Percentiles rank a stretch among this genome's conserved stretches.
Conservation (phyloP, 37 sponge, comb jelly and placozoan genomes). For the Theonella swinhoei region DNA sequence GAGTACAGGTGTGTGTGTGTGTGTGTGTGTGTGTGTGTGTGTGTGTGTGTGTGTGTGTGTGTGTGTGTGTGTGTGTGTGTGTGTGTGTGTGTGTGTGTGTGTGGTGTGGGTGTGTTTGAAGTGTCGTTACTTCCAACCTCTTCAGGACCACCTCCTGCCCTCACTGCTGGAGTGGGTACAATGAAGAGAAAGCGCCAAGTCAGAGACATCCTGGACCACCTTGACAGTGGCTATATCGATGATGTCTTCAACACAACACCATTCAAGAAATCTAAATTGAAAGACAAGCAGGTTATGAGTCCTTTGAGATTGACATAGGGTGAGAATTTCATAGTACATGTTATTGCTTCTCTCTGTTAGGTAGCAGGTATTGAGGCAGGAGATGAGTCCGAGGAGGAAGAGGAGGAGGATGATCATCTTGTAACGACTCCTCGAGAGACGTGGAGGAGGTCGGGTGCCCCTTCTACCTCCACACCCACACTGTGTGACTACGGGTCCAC, state of each 20-base stretch:
- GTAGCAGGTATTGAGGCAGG: neutral
- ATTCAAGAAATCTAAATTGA: constrained; percentile 16
- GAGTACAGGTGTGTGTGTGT: neutral
- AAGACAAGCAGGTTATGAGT: neutral
- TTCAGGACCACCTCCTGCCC: neutral
- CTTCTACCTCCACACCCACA: neutral
- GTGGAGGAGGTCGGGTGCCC: constrained; percentile 5
- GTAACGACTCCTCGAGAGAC: neutral
- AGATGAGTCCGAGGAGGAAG: neutral
- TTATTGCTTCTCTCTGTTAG: neutral
- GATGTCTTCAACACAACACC: constrained; percentile 56
- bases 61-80: neutral
- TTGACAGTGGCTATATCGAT: constrained; percentile 47
- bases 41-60: neutral
- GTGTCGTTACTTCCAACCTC: neutral
- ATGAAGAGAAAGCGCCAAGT: constrained; percentile 67
- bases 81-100: neutral
- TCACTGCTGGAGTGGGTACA: constrained; percentile 48
- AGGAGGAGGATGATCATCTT: neutral
- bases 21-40: neutral
- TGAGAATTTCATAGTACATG: neutral
- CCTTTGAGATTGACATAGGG: neutral
- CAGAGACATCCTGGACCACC: neutral
- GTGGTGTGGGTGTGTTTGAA: too few species aligned
- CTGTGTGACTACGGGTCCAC: constrained; percentile 27